Evolutionary conservation across 2,797 vertebrate species (phyloP), one percentile per base, ranked within the genome.

Genomic region (Molossus alvarezi): DNA sequence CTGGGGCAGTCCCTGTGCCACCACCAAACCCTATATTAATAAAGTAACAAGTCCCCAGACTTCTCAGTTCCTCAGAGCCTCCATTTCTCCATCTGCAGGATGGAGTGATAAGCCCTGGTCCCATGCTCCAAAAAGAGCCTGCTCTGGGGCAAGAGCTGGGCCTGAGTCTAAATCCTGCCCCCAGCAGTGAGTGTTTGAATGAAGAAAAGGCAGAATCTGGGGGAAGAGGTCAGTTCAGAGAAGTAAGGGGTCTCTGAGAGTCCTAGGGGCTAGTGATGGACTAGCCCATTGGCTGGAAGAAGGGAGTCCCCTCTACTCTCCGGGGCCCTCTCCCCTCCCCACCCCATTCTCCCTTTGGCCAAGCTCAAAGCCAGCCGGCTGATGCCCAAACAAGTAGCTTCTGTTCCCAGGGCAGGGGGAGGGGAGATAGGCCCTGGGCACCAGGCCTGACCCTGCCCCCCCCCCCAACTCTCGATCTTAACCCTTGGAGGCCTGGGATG

Each of bases 361-460:
- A 77, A 97, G 94, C 96, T 97, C 97, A 94, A 96, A 97, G 96
- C 96, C 95, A 96, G 89, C 95, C 96, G 18, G 84, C 91, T 94
- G 90, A 58, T 96, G 94, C 96, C 94, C 93, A 96, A 97, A 97
- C 96, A 98, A 97, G 96, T 92, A 93, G 96, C 97, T 88, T 97
- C 97, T 97, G 97, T 98, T 97, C 94, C 96, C 95, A 71, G 81
- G 73, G 69, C 20, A 71, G 96, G 97, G 96, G 97, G 94, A 97
- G 88, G 98, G 94, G 92, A 93, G 37, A 75, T 73, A 91, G 79
- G 86, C 85, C 83, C 95, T 96, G 97, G 97, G 96, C 96, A 96
- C 75, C 85, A 85, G 93, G 96, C 97, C 97, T 97, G 96, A 97
- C 97, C 97, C 97, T 94, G 88, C 27, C 89, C 84, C 95, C 58